phyloP scores from a whole-genome alignment of 2,797 vertebrate genomes.

The Aphelocoma californica region DNA sequence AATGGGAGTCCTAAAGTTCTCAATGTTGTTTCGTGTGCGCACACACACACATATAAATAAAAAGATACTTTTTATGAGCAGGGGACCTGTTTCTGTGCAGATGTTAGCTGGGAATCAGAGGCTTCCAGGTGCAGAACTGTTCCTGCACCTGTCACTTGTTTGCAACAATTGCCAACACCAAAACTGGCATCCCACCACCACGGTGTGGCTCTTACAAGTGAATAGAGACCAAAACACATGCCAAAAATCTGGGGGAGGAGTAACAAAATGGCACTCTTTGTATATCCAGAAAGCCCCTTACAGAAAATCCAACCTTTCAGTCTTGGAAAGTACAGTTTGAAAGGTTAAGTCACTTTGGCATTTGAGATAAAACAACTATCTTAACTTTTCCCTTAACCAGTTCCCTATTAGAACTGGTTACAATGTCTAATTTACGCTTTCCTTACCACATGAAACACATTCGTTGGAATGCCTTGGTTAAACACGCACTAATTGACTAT shows the following conservation, averaged over 20 bases:
- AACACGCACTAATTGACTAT: not conserved
- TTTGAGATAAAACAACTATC: not conserved
- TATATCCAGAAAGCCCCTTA: not conserved
- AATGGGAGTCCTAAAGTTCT: not conserved
- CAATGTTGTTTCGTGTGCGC: not conserved
- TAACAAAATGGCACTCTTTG: not conserved
- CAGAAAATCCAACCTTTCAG: not conserved
- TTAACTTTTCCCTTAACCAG: not conserved
- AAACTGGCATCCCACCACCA: not conserved
- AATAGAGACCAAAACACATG: not conserved
- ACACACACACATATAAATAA: not conserved
- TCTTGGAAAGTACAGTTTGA: not conserved
- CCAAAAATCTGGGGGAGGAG: not conserved
- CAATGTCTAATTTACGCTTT: not conserved
- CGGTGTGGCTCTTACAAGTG: not conserved
- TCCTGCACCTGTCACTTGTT: not conserved
- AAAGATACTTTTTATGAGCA: not conserved
- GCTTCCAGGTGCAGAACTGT: not conserved
- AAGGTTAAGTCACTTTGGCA: not conserved
- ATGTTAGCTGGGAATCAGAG: not conserved
- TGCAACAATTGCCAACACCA: fast-evolving
- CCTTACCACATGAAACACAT: not conserved
- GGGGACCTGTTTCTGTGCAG: not conserved
- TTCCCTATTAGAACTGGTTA: not conserved
- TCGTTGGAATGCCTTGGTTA: not conserved